phyloP scores from a whole-genome alignment of 2,113 vertebrate genomes.

The Carassius carassius region DNA sequence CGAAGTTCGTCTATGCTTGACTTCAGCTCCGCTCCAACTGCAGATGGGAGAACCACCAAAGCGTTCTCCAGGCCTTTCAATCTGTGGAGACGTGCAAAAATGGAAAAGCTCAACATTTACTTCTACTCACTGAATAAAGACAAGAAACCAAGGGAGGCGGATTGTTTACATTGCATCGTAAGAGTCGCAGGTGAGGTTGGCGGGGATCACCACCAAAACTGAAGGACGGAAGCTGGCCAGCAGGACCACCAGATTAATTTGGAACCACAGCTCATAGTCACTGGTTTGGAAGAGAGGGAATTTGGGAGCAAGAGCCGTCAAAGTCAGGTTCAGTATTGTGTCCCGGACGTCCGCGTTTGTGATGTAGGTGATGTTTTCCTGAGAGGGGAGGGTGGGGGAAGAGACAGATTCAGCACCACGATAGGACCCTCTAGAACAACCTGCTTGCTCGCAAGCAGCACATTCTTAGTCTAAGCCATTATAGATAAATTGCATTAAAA shows the following conservation, averaged over 20 bases:
- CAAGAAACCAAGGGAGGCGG: constrained; percentile 32
- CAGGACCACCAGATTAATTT: constrained; percentile 54
- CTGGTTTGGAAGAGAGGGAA: constrained; percentile 48
- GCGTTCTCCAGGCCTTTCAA: not conserved
- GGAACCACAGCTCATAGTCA: constrained; percentile 61
- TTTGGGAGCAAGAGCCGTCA: constrained; percentile 53
- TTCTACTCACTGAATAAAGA: too few species aligned
- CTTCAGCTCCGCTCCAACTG: not conserved
- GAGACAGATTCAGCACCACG: not conserved
- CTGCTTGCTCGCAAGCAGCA: not conserved
- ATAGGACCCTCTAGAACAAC: not conserved
- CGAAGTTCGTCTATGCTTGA: not conserved
- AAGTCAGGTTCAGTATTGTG: constrained; percentile 56
- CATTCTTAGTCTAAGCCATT: not conserved
- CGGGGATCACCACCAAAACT: constrained; percentile 54
- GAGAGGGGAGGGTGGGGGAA: not conserved
- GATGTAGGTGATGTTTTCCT: constrained; percentile 43
- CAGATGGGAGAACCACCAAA: constrained; percentile 5
- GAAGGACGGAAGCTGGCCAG: constrained; percentile 52
- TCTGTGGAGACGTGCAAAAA: not conserved
- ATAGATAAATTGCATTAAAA: not conserved
- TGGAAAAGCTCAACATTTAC: too few species aligned
- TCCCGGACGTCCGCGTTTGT: not conserved
- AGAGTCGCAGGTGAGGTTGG: constrained; percentile 61
- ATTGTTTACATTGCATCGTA: constrained; percentile 57